These are phyloP conservation scores for Pipistrellus kuhlii DNA, from an alignment of 2,797 vertebrate genomes.

Conservation along the genomic window DNA sequence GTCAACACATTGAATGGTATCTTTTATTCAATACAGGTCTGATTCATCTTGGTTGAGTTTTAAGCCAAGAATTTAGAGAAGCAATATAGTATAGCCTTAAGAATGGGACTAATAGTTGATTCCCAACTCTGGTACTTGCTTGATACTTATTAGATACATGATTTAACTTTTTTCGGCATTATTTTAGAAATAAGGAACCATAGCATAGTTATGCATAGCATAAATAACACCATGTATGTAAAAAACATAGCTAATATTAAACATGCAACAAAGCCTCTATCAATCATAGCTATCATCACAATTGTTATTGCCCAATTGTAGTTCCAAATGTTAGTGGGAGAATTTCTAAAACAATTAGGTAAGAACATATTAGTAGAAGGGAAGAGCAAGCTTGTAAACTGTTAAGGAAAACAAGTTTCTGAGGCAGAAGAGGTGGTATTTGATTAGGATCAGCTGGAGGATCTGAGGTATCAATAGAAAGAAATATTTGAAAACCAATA, in stretches of 20 bases:
- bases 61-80: slow-evolving; percentile 2
- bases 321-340: not conserved
- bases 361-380: not conserved
- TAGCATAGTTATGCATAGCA: not conserved
- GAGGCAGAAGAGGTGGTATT: not conserved
- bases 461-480: not conserved
- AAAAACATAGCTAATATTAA: not conserved
- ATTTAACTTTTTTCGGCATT: not conserved
- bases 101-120: not conserved
- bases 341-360: not conserved
- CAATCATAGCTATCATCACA: not conserved
- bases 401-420: not conserved
- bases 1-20: not conserved
- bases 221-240: not conserved
- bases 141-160: not conserved
- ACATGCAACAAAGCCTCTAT: not conserved
- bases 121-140: not conserved
- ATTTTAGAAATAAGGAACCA: not conserved
- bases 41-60: not conserved
- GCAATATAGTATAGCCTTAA: not conserved
- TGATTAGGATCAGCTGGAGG: not conserved
- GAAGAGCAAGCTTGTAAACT: not conserved
- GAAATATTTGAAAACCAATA: not conserved
- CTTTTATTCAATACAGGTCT: not conserved
- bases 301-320: not conserved